Base-by-base conservation (phyloP, 2,797 vertebrate species). In the Adelosebastes latens region DNA sequence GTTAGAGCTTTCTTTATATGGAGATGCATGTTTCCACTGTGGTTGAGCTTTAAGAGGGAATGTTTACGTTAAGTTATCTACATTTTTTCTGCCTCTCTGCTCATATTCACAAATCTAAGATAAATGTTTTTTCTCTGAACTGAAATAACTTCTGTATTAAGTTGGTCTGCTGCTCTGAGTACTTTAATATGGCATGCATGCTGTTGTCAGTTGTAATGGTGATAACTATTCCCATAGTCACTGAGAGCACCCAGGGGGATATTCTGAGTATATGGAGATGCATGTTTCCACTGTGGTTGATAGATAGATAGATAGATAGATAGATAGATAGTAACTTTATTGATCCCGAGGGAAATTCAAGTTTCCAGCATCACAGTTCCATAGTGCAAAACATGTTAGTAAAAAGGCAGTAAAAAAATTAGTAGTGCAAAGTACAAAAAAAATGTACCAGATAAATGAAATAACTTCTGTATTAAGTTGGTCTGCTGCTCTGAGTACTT, bases 21-120 rank as follows among this genome's bases (percentile, higher is more conserved):
- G n/a, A 49, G 8, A 25, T 61, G 12, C 3, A 36, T 18, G 8
- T 56, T n/a, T 49, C 29, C 2, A 53, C 3, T 2, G 27, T 25
- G 4, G 10, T 12, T 32, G 6, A 5, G 8, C 2, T 5, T 0
- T 0, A 52, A 22, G 6, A n/a, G 4, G 1, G 1, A 4, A 25
- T 4, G 8, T 22, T 9, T 22, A 52, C 10, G 11, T 12, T 31
- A 7, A 6, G 0, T 36, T n/a, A 27, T 4, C 27, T 8, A 6
- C 2, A 39, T 39, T 13, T 20, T 4, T 1, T 14, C 55, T 6
- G 1, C 9, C 3, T 31, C 1, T 58, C 49, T 59, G 34, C 6
- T 77, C 16, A 39, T 39, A 22, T 55, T 32, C 4, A 53, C 4
- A 18, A 13, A 9, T 3, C 8, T 0, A 8, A 58, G 31, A 52